Conservation (phyloP, 2,113 vertebrate species). For the Phrynosoma blainvillii region DNA sequence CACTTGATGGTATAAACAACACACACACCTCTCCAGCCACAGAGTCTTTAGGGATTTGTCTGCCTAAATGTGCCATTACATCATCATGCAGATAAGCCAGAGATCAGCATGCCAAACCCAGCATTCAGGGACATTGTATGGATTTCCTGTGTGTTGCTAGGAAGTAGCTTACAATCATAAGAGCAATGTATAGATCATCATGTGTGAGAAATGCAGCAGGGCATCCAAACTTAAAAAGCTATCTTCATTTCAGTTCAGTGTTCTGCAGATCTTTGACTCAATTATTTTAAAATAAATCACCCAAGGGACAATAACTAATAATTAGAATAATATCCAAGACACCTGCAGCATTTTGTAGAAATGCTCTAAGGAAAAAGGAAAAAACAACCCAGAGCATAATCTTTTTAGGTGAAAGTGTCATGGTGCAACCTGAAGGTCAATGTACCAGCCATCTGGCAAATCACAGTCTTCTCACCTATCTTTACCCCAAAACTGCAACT, state of each 20-base stretch:
- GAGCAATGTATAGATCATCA: conserved; percentile 15
- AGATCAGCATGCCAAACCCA: conserved; percentile 22
- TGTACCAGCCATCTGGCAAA: neutral
- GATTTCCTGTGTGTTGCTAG: conserved; percentile 22
- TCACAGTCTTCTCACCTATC: neutral
- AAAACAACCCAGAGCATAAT: neutral
- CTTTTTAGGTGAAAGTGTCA: conserved; percentile 41
- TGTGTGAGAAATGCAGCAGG: neutral
- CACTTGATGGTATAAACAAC: conserved; percentile 27
- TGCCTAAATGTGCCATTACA: conserved; percentile 26
- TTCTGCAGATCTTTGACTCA: conserved; percentile 9
- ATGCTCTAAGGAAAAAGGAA: conserved; percentile 22
- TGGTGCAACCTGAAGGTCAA: conserved; percentile 56
- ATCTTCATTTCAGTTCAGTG: conserved; percentile 32
- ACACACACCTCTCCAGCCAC: conserved; percentile 6
- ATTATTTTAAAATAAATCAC: conserved; percentile 38
- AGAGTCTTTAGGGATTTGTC: conserved; percentile 12
- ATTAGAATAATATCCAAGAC: conserved; percentile 14
- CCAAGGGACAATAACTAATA: conserved; percentile 38
- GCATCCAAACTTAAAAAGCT: conserved; percentile 17
- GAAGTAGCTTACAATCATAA: conserved; percentile 17
- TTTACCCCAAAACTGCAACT: too few species aligned
- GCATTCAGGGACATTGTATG: neutral
- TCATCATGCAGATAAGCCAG: conserved; percentile 26
- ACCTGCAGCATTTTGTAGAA: conserved; percentile 41